Percentiles rank a stretch among this genome's conserved stretches.
phyloP scores from a whole-genome alignment of 2,797 vertebrate genomes.

The Hemibagrus guttatus region DNA sequence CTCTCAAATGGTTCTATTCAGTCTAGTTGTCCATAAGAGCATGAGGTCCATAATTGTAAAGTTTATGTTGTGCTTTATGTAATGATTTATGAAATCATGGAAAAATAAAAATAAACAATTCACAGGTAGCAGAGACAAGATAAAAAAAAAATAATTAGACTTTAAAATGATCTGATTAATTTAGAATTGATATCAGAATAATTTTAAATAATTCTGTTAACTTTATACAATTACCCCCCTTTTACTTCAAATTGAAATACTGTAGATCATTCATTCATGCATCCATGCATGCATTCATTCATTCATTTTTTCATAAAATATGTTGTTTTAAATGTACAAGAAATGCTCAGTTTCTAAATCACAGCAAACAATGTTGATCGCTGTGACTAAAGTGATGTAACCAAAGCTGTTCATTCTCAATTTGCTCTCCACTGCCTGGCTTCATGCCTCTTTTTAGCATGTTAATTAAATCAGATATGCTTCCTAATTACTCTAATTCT shows the following conservation, averaged over 20 bases:
- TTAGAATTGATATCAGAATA: neutral
- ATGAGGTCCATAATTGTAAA: neutral
- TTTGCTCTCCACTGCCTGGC: conserved; percentile 63
- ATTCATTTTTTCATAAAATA: neutral
- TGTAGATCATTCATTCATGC: neutral
- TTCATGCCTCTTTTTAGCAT: conserved; percentile 68
- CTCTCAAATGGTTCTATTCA: neutral
- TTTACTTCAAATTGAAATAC: neutral
- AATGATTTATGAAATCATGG: neutral
- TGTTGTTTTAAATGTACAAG: neutral
- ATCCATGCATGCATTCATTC: neutral
- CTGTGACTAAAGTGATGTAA: conserved; percentile 60
- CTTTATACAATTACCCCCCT: too few species aligned
- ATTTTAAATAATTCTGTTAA: too few species aligned
- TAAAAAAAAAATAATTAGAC: neutral
- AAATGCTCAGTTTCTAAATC: neutral
- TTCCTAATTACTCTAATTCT: conserved; percentile 80
- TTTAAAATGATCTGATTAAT: neutral
- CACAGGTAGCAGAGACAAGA: neutral
- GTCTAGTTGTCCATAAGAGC: neutral
- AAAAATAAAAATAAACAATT: neutral
- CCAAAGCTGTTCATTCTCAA: conserved; percentile 56
- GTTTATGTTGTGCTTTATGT: neutral
- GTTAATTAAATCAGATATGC: conserved; percentile 79
- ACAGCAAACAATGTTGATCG: conserved; percentile 24